Conservation (phyloP, 2,113 vertebrate species). For the Puntigrus tetrazona region DNA sequence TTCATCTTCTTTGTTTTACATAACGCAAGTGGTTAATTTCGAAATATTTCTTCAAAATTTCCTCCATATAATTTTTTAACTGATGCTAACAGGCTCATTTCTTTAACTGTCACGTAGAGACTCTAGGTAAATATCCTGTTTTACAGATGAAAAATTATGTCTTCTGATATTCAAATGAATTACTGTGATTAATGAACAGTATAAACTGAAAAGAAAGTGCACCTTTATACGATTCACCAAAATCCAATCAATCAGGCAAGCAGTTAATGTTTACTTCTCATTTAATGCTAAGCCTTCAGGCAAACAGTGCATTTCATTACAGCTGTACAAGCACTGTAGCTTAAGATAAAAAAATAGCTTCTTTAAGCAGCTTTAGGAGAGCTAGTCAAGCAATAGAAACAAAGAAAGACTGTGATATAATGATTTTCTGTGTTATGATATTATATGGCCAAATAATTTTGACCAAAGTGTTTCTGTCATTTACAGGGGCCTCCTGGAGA, state of each 20-base stretch:
- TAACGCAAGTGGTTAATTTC: no score
- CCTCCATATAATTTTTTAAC: background rate
- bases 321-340: background rate
- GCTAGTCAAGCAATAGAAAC: background rate
- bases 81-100: background rate
- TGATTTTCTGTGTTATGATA: background rate
- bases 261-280: background rate
- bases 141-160: background rate
- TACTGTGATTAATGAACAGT: background rate
- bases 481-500: constrained; percentile 85
- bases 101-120: background rate
- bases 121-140: background rate
- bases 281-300: background rate
- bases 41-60: background rate
- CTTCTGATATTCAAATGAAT: background rate
- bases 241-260: background rate
- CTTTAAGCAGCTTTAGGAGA: background rate
- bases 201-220: background rate
- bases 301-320: background rate
- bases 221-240: background rate
- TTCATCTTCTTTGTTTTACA: background rate
- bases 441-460: background rate
- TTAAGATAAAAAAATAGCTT: background rate
- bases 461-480: background rate
- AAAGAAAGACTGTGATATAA: background rate